A percentile compares a stretch with the other conserved stretches of the same genome.
phyloP scores from a whole-genome alignment of 2,888 invertebrate genomes.

The Omphaloscelis lunosa region DNA sequence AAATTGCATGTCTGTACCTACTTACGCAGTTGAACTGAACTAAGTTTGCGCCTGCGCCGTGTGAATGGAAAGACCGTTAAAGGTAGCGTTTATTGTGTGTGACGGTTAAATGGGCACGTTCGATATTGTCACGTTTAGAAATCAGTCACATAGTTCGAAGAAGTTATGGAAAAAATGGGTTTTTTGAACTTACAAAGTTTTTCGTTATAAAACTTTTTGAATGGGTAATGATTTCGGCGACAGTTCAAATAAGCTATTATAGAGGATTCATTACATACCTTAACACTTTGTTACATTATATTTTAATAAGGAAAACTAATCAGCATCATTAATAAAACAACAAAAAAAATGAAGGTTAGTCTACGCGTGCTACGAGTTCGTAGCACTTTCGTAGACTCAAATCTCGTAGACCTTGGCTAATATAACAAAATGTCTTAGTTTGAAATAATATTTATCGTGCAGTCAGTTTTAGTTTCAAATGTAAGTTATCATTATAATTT shows the following conservation, averaged over 20 bases:
- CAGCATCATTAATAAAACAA: background rate
- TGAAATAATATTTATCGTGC: conserved; percentile 33
- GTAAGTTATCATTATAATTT: conserved; percentile 37
- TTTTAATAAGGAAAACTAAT: background rate
- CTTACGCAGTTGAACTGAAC: conserved; percentile 21
- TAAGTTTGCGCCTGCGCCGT: conserved; percentile 23
- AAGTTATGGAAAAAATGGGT: conserved; percentile 6
- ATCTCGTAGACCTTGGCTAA: conserved; percentile 35
- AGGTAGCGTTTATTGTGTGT: conserved; percentile 53
- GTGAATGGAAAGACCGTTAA: conserved; percentile 54
- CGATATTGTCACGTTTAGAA: conserved; percentile 40
- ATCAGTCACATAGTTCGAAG: conserved; percentile 23
- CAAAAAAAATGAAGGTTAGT: background rate
- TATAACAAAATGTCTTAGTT: conserved; percentile 28
- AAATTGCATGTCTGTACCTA: conserved; percentile 25
- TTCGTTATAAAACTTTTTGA: background rate
- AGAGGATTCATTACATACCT: background rate
- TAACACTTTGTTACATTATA: background rate
- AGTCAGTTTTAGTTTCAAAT: conserved; percentile 29
- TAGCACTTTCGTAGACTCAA: conserved; percentile 62
- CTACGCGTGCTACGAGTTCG: conserved; percentile 58
- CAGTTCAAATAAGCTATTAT: background rate
- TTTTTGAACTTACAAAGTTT: conserved; percentile 23
- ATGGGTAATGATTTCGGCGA: background rate
- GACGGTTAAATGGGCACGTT: conserved; percentile 54